These are phyloP conservation scores for Cerastoderma edule DNA, from an alignment of 2,888 invertebrate genomes.

Conservation along the genomic window DNA sequence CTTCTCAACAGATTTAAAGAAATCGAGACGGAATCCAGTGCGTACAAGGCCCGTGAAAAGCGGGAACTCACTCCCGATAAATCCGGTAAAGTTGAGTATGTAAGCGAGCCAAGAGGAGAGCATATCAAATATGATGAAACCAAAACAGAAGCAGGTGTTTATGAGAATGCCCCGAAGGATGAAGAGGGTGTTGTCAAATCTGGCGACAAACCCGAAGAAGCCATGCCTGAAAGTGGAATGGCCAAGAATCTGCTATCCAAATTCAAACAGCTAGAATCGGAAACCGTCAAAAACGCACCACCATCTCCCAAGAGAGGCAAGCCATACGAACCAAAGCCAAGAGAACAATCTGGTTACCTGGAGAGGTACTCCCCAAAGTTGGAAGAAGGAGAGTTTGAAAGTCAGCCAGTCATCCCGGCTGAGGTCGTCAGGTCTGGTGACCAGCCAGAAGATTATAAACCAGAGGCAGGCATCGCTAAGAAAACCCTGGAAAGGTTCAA, in stretches of 20 bases:
- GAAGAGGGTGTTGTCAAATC: constrained; percentile 73
- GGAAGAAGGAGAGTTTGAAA: constrained; percentile 74
- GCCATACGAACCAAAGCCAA: constrained; percentile 75
- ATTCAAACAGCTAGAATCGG: constrained; percentile 72
- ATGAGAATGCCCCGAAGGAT: constrained; percentile 72
- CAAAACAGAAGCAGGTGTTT: constrained; percentile 73
- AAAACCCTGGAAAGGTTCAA: constrained; percentile 66
- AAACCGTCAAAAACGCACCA: constrained; percentile 64
- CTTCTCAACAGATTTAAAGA: constrained; percentile 94
- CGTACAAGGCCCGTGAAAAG: constrained; percentile 46
- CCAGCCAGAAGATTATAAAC: constrained; percentile 57
- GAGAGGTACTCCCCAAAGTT: constrained; percentile 72
- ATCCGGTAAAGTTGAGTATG: constrained; percentile 74
- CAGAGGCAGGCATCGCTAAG: constrained; percentile 67
- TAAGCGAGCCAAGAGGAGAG: constrained; percentile 73
- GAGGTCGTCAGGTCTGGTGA: constrained; percentile 67
- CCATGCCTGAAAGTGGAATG: constrained; percentile 72
- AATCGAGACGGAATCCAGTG: constrained; percentile 85
- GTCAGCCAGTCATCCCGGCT: constrained; percentile 57
- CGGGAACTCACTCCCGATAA: constrained; percentile 76
- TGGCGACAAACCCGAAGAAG: constrained; percentile 67
- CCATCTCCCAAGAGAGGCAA: constrained; percentile 72
- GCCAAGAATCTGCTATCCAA: constrained; percentile 74
- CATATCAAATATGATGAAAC: constrained; percentile 70
- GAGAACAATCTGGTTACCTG: constrained; percentile 49